A percentile compares a stretch with the other conserved stretches of the same genome.
Evolutionary conservation across 2,113 vertebrate genomes (phyloP).

Genomic region (Bubo bubo): DNA sequence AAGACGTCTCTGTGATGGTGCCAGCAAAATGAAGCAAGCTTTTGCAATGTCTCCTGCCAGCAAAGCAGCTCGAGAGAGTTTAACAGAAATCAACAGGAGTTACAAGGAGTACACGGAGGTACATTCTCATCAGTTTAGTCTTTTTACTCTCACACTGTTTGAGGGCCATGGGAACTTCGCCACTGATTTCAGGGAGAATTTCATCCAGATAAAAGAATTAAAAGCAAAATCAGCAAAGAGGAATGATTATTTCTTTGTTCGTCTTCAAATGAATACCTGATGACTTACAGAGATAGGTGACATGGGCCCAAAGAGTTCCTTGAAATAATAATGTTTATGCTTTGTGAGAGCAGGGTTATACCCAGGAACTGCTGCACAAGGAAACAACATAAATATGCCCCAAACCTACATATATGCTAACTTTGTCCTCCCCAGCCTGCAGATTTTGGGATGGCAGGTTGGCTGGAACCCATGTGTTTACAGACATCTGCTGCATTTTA

Average conservation of each 20-base stretch:
- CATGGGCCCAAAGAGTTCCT: background rate
- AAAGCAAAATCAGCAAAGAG: background rate
- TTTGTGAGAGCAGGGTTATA: background rate
- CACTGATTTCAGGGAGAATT: background rate
- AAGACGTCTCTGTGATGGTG: slow-evolving; percentile 91
- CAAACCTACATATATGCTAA: background rate
- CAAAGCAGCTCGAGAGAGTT: slow-evolving; percentile 92
- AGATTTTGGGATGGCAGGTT: background rate
- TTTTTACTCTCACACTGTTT: background rate
- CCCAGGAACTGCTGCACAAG: background rate
- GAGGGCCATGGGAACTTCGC: background rate
- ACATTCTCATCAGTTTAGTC: background rate
- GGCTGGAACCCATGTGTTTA: background rate
- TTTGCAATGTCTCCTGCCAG: slow-evolving; percentile 92
- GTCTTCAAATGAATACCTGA: background rate
- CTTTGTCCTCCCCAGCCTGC: background rate
- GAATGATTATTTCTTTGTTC: background rate
- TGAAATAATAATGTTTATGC: background rate
- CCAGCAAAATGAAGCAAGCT: slow-evolving; percentile 96
- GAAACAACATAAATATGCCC: background rate
- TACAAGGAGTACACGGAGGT: slow-evolving; percentile 97
- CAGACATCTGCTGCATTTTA: background rate
- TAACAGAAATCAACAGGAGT: slow-evolving; percentile 89
- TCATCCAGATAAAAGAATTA: background rate
- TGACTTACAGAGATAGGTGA: background rate